A percentile compares a stretch with the other conserved stretches of the same genome.
phyloP scores from a whole-genome alignment of 37 sponge, comb jelly and placozoan species.

The Theonella swinhoei region DNA sequence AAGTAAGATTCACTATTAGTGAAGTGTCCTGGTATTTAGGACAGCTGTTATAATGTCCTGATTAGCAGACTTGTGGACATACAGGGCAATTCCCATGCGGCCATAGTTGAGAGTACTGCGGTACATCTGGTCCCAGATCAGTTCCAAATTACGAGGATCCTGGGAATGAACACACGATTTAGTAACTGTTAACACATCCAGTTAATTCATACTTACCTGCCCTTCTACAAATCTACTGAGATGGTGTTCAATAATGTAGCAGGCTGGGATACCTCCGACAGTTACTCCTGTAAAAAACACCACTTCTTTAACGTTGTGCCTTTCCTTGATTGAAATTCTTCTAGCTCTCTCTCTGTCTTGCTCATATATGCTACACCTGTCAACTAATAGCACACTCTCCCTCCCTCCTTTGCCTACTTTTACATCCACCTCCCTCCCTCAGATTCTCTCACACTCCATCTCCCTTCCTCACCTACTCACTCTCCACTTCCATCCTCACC shows the following conservation, averaged over 20 bases:
- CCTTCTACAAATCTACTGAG: constrained; percentile 88
- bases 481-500: neutral
- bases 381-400: neutral
- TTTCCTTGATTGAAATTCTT: neutral
- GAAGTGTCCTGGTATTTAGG: too few species aligned
- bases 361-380: neutral
- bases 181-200: neutral
- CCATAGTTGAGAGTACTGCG: constrained; percentile 85
- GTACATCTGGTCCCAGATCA: constrained; percentile 94
- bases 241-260: constrained; percentile 86
- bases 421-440: neutral
- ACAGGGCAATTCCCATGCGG: constrained; percentile 84
- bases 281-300: constrained; percentile 58
- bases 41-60: too few species aligned
- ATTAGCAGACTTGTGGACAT: neutral
- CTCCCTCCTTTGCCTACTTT: neutral
- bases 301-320: neutral
- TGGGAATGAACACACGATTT: neutral
- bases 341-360: neutral
- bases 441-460: neutral
- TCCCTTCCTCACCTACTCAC: neutral
- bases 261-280: constrained; percentile 85
- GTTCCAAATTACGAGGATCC: constrained; percentile 75
- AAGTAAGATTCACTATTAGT: neutral
- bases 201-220: constrained; percentile 31